phyloP scores from a whole-genome alignment of 1,140 invertebrate species.

The Augochlora pura region DNA sequence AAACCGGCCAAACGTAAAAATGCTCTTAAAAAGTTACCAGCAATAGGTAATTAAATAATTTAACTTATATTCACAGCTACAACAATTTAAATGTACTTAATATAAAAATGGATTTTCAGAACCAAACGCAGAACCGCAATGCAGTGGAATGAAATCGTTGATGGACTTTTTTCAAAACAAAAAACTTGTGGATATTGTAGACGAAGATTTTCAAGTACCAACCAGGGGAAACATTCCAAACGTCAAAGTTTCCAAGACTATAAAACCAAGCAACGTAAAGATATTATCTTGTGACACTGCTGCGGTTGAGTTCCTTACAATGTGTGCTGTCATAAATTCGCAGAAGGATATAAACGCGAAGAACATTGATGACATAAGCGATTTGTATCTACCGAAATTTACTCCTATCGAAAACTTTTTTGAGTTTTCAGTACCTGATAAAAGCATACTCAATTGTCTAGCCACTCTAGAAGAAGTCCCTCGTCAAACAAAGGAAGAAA shows the following conservation, averaged over 20 bases:
- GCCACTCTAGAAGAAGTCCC: not conserved
- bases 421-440: conserved; percentile 61
- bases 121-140: conserved; percentile 52
- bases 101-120: conserved; percentile 23
- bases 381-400: conserved; percentile 56
- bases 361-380: conserved; percentile 44
- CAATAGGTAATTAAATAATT: conserved; percentile 6
- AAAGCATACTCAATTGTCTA: conserved; percentile 56
- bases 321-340: conserved; percentile 70
- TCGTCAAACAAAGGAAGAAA: not conserved
- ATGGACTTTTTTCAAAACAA: conserved; percentile 76
- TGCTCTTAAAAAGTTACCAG: conserved; percentile 19
- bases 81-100: not conserved
- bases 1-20: conserved; percentile 44
- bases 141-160: conserved; percentile 73
- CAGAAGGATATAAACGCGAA: conserved; percentile 42
- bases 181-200: not conserved
- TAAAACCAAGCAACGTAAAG: conserved; percentile 68
- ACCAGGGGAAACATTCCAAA: conserved; percentile 3
- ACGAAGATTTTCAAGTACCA: not conserved
- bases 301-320: conserved; percentile 73
- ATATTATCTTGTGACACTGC: conserved; percentile 70
- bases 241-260: conserved; percentile 18
- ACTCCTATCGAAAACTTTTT: conserved; percentile 53
- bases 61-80: not conserved